Evolutionary conservation across 2,888 invertebrate genomes (phyloP).

Genomic region (Bimastos eiseni): DNA sequence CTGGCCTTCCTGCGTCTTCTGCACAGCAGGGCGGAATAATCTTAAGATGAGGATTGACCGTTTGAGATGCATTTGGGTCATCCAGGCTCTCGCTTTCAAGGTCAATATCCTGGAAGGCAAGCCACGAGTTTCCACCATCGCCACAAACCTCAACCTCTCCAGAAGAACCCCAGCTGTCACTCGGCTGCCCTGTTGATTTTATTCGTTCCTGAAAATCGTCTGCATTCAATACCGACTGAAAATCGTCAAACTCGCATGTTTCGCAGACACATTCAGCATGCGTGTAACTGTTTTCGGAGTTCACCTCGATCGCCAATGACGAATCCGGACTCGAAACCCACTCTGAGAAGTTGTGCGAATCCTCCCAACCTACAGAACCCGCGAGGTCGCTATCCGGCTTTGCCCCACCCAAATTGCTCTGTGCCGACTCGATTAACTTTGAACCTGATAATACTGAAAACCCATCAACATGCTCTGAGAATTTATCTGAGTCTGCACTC

Average conservation of each 20-base stretch:
- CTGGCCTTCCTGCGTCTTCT: background rate
- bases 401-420: background rate
- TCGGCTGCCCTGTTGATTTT: background rate
- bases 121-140: background rate
- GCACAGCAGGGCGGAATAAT: background rate
- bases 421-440: background rate
- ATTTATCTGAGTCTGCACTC: background rate
- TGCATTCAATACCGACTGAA: background rate
- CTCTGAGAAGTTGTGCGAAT: background rate
- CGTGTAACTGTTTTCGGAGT: conserved; percentile 2
- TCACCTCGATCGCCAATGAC: background rate
- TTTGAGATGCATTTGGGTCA: background rate
- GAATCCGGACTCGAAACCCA: background rate
- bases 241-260: background rate
- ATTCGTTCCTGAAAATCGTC: background rate
- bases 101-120: background rate
- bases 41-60: background rate
- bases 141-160: background rate
- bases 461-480: background rate
- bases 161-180: background rate
- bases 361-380: background rate
- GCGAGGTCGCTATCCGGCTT: background rate
- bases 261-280: background rate
- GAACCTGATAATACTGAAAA: conserved; percentile 13
- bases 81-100: background rate